Evolutionary conservation across 1,140 invertebrate genomes (phyloP).

Genomic region (Elysia chlorotica): DNA sequence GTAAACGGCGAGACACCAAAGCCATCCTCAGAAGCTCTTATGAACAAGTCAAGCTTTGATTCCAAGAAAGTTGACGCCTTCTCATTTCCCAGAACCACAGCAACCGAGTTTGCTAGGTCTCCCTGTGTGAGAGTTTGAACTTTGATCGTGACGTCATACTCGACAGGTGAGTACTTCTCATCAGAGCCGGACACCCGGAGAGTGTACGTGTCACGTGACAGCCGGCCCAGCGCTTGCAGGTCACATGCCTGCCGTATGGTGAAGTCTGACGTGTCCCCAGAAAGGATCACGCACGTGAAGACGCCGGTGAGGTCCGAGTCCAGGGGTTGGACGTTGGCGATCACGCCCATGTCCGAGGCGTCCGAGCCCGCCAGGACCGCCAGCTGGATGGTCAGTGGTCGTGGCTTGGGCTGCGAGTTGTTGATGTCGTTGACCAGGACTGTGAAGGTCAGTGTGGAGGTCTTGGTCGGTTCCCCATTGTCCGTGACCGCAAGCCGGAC

Average conservation of each 20-base stretch:
- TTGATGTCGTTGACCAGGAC: slow-evolving; percentile 87
- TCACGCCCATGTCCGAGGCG: slow-evolving; percentile 71
- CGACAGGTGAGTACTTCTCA: slow-evolving; percentile 82
- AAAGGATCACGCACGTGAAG: slow-evolving; percentile 75
- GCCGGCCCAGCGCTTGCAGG: slow-evolving; percentile 66
- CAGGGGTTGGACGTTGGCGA: slow-evolving; percentile 89
- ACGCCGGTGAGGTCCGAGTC: slow-evolving; percentile 86
- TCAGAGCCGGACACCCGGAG: slow-evolving; percentile 86
- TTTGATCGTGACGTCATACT: slow-evolving; percentile 81
- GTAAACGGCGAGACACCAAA: slow-evolving; percentile 20
- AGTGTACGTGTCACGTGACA: slow-evolving; percentile 61
- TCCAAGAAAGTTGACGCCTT: slow-evolving; percentile 76
- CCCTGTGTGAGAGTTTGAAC: slow-evolving; percentile 79
- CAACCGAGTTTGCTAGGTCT: slow-evolving; percentile 82
- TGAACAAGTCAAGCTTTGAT: slow-evolving; percentile 74
- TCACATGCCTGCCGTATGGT: slow-evolving; percentile 79
- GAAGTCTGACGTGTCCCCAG: slow-evolving; percentile 65
- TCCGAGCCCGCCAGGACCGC: slow-evolving; percentile 65
- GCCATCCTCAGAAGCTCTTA: slow-evolving; percentile 63
- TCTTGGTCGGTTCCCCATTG: slow-evolving; percentile 78
- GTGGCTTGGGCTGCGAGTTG: slow-evolving; percentile 84
- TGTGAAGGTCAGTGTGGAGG: slow-evolving; percentile 79
- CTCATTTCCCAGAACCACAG: slow-evolving; percentile 75
- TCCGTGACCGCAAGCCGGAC: slow-evolving; percentile 86
- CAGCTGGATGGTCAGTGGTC: slow-evolving; percentile 81